Evolutionary conservation across 2,797 vertebrate genomes (phyloP).

Genomic region (Falco naumanni): DNA sequence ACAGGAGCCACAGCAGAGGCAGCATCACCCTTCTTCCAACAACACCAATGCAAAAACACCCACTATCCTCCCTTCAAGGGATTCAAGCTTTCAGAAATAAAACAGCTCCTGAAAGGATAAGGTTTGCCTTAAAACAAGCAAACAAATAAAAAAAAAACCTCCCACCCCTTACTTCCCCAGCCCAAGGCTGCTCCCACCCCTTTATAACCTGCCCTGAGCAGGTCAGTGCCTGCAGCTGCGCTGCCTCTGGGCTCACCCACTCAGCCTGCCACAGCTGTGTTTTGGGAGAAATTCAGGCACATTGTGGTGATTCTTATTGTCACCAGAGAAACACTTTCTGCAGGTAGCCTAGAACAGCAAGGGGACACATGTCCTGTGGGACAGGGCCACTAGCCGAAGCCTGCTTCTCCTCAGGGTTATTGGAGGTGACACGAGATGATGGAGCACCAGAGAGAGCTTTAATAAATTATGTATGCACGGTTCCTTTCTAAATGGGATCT

Average conservation of each 20-base stretch:
- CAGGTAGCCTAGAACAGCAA: neutral
- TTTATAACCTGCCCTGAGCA: neutral
- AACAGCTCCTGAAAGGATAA: neutral
- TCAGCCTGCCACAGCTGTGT: neutral
- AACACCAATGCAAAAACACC: accelerated
- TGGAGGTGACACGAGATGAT: neutral
- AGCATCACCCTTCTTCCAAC: neutral
- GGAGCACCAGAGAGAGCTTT: neutral
- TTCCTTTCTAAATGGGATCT: neutral
- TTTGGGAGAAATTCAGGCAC: neutral
- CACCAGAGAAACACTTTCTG: neutral
- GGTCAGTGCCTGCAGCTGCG: neutral
- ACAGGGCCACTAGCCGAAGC: neutral
- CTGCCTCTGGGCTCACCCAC: neutral
- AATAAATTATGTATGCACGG: neutral
- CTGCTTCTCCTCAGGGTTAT: neutral
- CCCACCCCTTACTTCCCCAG: neutral
- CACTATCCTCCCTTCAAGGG: neutral
- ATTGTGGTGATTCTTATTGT: neutral
- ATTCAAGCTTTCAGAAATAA: neutral
- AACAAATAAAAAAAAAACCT: neutral
- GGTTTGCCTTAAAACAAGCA: neutral
- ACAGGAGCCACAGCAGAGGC: neutral
- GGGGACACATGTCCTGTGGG: accelerated
- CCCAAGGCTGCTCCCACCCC: neutral